phyloP scores from a whole-genome alignment of 2,113 vertebrate species.

The Sinocyclocheilus grahami region DNA sequence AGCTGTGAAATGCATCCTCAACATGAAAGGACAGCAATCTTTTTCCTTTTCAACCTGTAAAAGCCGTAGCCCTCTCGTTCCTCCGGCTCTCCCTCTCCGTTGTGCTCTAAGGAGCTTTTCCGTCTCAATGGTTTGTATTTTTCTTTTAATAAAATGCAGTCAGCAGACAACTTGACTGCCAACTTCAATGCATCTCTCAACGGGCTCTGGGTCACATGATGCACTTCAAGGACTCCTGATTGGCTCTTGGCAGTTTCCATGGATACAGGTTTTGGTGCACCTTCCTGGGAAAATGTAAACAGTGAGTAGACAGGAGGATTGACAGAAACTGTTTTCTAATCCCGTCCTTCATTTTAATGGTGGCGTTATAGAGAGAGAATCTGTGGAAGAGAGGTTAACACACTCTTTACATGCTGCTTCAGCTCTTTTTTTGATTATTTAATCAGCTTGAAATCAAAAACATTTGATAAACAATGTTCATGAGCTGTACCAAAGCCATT shows the following conservation, averaged over 20 bases:
- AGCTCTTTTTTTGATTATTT: neutral
- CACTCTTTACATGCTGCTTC: neutral
- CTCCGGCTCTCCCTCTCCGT: conserved; percentile 31
- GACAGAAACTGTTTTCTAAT: conserved; percentile 77
- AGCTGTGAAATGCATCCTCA: conserved; percentile 57
- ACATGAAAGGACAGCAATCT: conserved; percentile 59
- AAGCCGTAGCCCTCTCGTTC: conserved; percentile 35
- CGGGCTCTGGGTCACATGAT: conserved; percentile 65
- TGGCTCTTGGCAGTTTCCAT: conserved; percentile 76
- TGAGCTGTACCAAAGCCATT: neutral
- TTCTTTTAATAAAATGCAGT: conserved; percentile 65
- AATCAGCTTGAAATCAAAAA: neutral
- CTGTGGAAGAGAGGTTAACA: neutral
- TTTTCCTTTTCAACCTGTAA: conserved; percentile 52
- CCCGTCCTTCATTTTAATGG: conserved; percentile 74
- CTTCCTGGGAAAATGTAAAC: conserved; percentile 70
- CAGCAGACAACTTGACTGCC: conserved; percentile 65
- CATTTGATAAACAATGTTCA: neutral
- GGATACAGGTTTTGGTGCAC: conserved; percentile 69
- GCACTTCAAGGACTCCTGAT: conserved; percentile 61
- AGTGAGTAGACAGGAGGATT: conserved; percentile 70
- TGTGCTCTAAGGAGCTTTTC: conserved; percentile 63
- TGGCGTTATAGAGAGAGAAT: conserved; percentile 51
- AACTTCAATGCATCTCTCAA: conserved; percentile 71
- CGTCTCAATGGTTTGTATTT: conserved; percentile 61